Evolutionary conservation across 2,113 vertebrate genomes (phyloP), one percentile per base, ranked within the genome.

Genomic region (Sphaerodactylus townsendi): DNA sequence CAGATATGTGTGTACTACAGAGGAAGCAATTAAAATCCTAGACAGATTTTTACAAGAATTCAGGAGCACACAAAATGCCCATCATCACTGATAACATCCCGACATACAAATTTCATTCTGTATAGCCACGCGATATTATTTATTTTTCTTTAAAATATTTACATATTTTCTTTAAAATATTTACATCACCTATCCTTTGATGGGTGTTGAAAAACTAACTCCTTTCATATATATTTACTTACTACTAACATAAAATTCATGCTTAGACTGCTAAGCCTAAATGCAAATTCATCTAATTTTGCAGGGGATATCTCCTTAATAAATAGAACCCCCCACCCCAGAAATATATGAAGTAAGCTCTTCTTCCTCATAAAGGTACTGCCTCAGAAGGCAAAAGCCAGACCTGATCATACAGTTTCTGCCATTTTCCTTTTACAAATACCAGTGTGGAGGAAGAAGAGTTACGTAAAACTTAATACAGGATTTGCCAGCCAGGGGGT

Each of bases 11-110:
- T 75, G 46, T 84, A 56, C 69, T 92, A 89, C 81, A 88, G 81
- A 87, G 77, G 78, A 92, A 89, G 76, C 84, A 90, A 83, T 90
- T 90, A 92, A 82, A 73, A 30, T 5, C 37, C 86, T 89, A 82
- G 59, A 5, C 75, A 85, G 48, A 21, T 56, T 84, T 91, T 91
- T 81, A 76, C 78, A 83, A 70, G 56, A 35, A 76, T 90, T 84
- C 87, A 37, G 82, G 41, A 69, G 35, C 35, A 83, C n/a, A 35
- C 46, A 79, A 81, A 84, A 8, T 72, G 28, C n/a, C 75, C n/a
- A 56, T 25, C 1, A 30, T 56, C 62, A 44, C 72, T 84, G 80
- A 37, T 85, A 80, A 79, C 25, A 80, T 78, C 69, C 69, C 83
- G 2, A 0, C 9, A n/a, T 88, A 86, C 87, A 35, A 28, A 28